Evolutionary conservation across 2,888 invertebrate genomes (phyloP), one percentile per base, ranked within the genome.

Genomic region (Oxytorus armatus): DNA sequence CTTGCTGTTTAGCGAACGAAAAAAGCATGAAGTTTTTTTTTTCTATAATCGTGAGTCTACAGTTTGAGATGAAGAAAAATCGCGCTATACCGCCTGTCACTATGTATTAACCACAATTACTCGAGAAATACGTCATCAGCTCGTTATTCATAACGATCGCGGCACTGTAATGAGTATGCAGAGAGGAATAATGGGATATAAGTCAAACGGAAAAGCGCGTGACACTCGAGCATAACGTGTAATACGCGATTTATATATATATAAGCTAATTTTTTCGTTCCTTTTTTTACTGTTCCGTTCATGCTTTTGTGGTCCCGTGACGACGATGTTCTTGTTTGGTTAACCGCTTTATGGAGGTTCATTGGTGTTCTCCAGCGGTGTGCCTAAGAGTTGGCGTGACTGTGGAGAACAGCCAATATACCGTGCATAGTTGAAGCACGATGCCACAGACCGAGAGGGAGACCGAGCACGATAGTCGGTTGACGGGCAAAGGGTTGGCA

Each of bases 381-480:
- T 66, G 65, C 61, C 29, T 14, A 36, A 39, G 61, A 76, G 68
- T 53, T 79, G 42, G 77, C 80, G 80, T 80, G 80, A 79, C 79
- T 63, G 25, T 23, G 51, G 39, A 4, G 66, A 61, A 55, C 53
- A 55, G 25, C 59, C 16, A 29, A 8, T 51, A 39, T 33, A 29
- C 11, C 29, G 11, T 23, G 21, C n/a, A n/a, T 42, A 42, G 11
- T 55, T 55, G 7, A 14, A 53, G 66, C 25, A 29, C 63, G 72
- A 44, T 16, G 29, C 47, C 65, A 29, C 14, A 25, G n/a, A n/a
- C n/a, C n/a, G n/a, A n/a, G n/a, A n/a, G n/a, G n/a, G n/a, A 25
- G 23, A 59, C 16, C n/a, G 14, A 42, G 55, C 66, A 21, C 57
- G 66, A 79, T 76, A 53, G 59, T 61, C 36, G 73, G 16, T 76